Conservation (phyloP, 2,113 vertebrate genomes). For the Desmodus rotundus region DNA sequence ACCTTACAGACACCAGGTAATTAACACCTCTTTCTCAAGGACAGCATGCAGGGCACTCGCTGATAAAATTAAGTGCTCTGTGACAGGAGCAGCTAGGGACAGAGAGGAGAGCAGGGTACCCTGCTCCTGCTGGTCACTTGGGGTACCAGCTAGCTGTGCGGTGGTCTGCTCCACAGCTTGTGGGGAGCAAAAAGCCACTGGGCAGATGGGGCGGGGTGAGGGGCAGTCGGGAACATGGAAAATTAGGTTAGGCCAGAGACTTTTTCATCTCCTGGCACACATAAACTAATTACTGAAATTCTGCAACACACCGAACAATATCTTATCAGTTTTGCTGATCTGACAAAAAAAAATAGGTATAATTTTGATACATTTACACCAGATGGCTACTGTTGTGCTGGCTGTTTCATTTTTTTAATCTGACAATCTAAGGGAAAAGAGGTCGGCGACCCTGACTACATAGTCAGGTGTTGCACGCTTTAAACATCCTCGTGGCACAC, state of each 20-base stretch:
- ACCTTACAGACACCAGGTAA: background rate
- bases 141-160: background rate
- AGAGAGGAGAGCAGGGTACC: background rate
- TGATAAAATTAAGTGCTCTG: constrained; percentile 22
- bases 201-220: background rate
- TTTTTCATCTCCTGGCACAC: background rate
- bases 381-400: background rate
- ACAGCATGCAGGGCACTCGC: background rate
- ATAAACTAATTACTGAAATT: background rate
- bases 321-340: background rate
- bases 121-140: background rate
- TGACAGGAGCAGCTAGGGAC: background rate
- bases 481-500: background rate
- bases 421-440: background rate
- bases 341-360: background rate
- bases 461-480: background rate
- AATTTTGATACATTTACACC: background rate
- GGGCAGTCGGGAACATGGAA: background rate
- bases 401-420: background rate
- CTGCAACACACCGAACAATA: background rate
- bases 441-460: background rate
- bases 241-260: background rate
- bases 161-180: background rate
- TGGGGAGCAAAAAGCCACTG: background rate
- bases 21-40: constrained; percentile 32